These are phyloP conservation scores for Corapipo altera DNA, from an alignment of 2,113 vertebrate species.

Conservation along the genomic window DNA sequence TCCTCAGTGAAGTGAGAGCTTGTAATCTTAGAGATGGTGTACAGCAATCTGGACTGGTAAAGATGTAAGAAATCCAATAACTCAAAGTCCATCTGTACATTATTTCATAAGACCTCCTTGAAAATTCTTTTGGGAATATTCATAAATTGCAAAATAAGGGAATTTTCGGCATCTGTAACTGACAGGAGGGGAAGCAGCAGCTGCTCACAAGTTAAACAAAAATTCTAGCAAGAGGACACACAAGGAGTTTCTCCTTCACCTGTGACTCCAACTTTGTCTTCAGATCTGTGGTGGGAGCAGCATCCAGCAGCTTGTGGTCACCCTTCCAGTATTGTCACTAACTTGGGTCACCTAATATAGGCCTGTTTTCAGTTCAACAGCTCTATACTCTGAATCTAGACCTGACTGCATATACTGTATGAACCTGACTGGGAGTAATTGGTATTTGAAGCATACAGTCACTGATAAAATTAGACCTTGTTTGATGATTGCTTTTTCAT, in stretches of 20 bases:
- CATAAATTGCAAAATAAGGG: constrained; percentile 6
- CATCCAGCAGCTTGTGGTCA: neutral
- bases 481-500: neutral
- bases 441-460: neutral
- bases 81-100: neutral
- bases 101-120: neutral
- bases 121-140: neutral
- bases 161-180: neutral
- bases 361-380: neutral
- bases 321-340: neutral
- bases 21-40: neutral
- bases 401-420: neutral
- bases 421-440: neutral
- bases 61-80: neutral
- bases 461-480: neutral
- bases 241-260: neutral
- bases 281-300: neutral
- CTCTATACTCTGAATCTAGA: neutral
- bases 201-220: neutral
- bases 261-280: neutral
- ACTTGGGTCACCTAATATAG: neutral
- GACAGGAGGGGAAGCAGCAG: neutral
- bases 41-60: neutral
- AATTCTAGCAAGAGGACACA: neutral
- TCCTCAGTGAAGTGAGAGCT: neutral